These are phyloP conservation scores for Holacanthella duospinosa DNA, from an alignment of 2,888 invertebrate genomes.

Conservation along the genomic window DNA sequence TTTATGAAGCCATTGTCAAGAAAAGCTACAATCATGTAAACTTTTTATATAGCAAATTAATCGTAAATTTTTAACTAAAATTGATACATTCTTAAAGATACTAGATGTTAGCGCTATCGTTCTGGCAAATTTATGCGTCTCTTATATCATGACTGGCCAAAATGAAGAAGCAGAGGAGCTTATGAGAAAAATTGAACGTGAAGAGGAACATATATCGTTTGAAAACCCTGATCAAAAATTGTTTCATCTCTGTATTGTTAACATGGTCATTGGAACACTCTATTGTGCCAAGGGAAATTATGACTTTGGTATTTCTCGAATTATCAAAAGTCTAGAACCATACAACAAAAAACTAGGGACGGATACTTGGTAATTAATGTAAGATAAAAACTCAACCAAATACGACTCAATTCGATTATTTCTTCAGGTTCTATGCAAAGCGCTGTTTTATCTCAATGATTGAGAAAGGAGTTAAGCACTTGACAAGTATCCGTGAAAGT, in stretches of 20 bases:
- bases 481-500: constrained; percentile 75
- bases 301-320: constrained; percentile 94
- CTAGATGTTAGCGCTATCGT: constrained; percentile 94
- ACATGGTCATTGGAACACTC: constrained; percentile 93
- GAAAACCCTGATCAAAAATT: constrained; percentile 88
- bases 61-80: neutral
- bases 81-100: constrained; percentile 48
- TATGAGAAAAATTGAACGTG: constrained; percentile 96
- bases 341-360: constrained; percentile 89
- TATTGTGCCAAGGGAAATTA: constrained; percentile 99
- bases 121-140: constrained; percentile 93
- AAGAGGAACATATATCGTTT: constrained; percentile 84
- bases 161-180: constrained; percentile 98
- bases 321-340: constrained; percentile 91
- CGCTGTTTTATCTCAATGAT: constrained; percentile 86
- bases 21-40: constrained; percentile 73
- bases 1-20: constrained; percentile 95
- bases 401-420: neutral
- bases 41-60: neutral
- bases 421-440: constrained; percentile 70
- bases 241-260: constrained; percentile 94
- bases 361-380: constrained; percentile 69
- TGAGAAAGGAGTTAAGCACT: constrained; percentile 80
- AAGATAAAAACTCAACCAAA: neutral
- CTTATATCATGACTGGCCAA: constrained; percentile 97